phyloP scores from a whole-genome alignment of 2,888 invertebrate genomes.

The Ctena decussata region DNA sequence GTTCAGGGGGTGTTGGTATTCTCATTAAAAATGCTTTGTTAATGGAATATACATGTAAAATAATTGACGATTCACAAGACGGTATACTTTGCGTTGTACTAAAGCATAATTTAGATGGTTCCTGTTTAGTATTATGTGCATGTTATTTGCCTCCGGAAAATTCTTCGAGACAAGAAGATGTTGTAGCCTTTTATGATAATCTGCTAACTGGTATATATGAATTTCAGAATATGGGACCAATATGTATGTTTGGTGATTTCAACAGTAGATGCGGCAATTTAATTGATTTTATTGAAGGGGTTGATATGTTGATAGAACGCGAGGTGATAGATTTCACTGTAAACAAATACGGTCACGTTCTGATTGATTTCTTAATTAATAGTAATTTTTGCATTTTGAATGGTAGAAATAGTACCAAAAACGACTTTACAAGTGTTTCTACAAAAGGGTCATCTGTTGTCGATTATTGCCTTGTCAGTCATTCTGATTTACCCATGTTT shows the following conservation, averaged over 20 bases:
- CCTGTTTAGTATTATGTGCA: conserved; percentile 19
- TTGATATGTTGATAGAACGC: neutral
- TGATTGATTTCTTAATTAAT: conserved; percentile 13
- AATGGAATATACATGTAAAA: neutral
- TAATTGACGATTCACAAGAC: neutral
- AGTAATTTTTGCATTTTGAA: conserved; percentile 22
- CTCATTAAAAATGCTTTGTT: neutral
- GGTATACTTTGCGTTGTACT: conserved; percentile 24
- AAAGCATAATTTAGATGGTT: neutral
- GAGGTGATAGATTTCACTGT: conserved; percentile 1
- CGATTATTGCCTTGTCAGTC: conserved; percentile 15
- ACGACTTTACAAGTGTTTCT: conserved; percentile 26
- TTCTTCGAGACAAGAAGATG: conserved; percentile 19
- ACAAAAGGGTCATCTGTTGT: conserved; percentile 7
- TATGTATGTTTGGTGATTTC: conserved; percentile 21
- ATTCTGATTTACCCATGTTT: neutral
- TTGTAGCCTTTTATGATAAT: conserved; percentile 12
- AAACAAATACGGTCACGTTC: conserved; percentile 6
- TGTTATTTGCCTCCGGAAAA: conserved; percentile 38
- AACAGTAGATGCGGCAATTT: too few relatives aligned
- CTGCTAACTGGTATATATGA: conserved; percentile 2
- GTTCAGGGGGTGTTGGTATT: conserved; percentile 30
- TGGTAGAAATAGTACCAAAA: conserved; percentile 12
- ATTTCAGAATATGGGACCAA: neutral
- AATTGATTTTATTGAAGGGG: conserved; percentile 13